phyloP scores from a whole-genome alignment of 2,113 vertebrate species.

The Ictalurus furcatus region DNA sequence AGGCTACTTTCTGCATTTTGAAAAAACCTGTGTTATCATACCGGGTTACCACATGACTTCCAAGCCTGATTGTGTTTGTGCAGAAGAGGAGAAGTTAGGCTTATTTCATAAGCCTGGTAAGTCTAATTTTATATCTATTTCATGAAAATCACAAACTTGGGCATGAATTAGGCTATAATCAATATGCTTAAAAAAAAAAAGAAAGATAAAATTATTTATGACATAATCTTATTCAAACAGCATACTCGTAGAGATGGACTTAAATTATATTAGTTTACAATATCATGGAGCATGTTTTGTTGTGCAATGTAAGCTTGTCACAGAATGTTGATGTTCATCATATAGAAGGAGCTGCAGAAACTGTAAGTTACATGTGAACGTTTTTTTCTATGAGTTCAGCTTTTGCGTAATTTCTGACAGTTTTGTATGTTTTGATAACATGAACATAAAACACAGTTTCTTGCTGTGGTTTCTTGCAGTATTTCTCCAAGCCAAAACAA shows the following conservation, averaged over 20 bases:
- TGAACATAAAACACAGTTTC: neutral
- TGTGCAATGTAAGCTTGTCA: neutral
- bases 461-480: neutral
- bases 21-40: neutral
- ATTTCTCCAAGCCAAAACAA: neutral
- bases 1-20: neutral
- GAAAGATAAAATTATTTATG: neutral
- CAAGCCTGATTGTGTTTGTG: neutral
- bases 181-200: neutral
- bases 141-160: neutral
- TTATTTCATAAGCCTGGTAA: neutral
- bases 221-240: neutral
- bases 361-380: neutral
- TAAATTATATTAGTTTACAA: neutral
- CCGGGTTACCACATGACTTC: neutral
- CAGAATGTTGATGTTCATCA: neutral
- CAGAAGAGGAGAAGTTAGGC: neutral
- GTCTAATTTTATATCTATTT: neutral
- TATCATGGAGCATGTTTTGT: neutral
- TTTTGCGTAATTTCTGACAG: neutral
- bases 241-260: neutral
- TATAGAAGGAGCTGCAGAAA: neutral
- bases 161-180: neutral
- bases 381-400: too few relatives aligned
- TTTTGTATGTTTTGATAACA: neutral